A percentile compares a stretch with the other conserved stretches of the same genome.
These are phyloP conservation scores for Centropus unirufus DNA, from an alignment of 2,113 vertebrate genomes.

Conservation along the genomic window DNA sequence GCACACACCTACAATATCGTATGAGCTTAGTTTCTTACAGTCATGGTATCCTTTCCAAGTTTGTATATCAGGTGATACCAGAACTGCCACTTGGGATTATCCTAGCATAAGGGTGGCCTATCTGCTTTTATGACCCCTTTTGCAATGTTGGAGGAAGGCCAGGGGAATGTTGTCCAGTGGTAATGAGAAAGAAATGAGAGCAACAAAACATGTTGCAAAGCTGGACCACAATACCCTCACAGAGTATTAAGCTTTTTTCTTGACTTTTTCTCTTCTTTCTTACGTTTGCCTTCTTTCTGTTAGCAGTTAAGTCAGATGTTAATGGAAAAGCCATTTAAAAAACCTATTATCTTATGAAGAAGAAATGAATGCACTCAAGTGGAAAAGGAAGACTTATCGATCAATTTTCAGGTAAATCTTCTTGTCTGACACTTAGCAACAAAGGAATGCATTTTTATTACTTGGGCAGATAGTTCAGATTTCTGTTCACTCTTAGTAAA, in stretches of 20 bases:
- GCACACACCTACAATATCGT: background rate
- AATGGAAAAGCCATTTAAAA: constrained; percentile 73
- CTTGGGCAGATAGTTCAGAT: constrained; percentile 73
- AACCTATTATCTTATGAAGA: constrained; percentile 51
- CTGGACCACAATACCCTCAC: background rate
- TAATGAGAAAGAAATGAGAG: background rate
- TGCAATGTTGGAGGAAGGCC: background rate
- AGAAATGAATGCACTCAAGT: constrained; percentile 67
- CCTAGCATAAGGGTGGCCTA: background rate
- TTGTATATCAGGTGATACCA: background rate
- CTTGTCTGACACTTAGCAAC: constrained; percentile 60
- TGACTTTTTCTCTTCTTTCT: constrained; percentile 36
- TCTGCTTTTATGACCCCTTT: background rate
- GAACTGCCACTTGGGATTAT: background rate
- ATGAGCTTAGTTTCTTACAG: background rate
- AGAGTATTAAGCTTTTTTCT: background rate
- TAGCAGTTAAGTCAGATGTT: constrained; percentile 61
- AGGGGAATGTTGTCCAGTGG: background rate
- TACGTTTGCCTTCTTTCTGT: constrained; percentile 41
- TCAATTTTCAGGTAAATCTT: constrained; percentile 72
- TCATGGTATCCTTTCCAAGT: background rate
- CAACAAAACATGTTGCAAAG: background rate
- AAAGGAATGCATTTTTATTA: constrained; percentile 75
- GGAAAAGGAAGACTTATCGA: constrained; percentile 68
- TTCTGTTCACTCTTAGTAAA: constrained; percentile 76